Evolutionary conservation across 2,888 invertebrate genomes (phyloP).

Genomic region (Digitonthophagus gazella): DNA sequence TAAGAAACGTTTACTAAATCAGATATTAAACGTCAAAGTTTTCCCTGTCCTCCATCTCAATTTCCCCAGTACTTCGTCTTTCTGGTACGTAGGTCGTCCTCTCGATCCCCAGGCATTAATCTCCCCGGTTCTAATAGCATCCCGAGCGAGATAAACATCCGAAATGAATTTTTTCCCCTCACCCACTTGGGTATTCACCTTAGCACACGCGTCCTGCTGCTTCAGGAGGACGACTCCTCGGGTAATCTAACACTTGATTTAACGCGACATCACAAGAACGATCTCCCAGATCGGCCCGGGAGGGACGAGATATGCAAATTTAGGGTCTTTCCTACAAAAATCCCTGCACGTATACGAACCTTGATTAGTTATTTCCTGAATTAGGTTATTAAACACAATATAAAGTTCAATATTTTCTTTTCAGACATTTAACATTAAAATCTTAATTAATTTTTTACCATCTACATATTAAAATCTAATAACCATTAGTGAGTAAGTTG

Average conservation of each 20-base stretch:
- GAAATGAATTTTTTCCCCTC: not conserved
- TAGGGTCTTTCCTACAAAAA: not conserved
- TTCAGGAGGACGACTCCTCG: not conserved
- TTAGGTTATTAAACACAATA: no score
- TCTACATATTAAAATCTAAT: no score
- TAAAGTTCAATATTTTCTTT: no score
- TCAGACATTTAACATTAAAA: not conserved
- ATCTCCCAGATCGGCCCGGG: not conserved
- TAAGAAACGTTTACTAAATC: no score
- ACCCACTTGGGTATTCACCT: not conserved
- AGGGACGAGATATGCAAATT: not conserved
- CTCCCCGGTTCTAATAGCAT: not conserved
- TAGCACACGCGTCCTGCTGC: not conserved
- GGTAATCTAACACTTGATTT: not conserved
- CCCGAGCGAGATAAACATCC: not conserved
- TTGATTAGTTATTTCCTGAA: not conserved
- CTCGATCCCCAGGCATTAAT: not conserved
- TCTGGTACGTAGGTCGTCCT: not conserved
- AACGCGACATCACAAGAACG: not conserved
- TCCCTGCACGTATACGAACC: not conserved
- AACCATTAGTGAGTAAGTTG: no score
- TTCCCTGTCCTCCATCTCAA: not conserved
- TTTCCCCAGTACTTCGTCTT: not conserved
- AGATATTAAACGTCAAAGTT: not conserved
- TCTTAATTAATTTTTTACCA: no score